Percentiles rank a stretch among this genome's conserved stretches.
phyloP scores from a whole-genome alignment of 2,113 vertebrate species.

The Picathartes gymnocephalus region DNA sequence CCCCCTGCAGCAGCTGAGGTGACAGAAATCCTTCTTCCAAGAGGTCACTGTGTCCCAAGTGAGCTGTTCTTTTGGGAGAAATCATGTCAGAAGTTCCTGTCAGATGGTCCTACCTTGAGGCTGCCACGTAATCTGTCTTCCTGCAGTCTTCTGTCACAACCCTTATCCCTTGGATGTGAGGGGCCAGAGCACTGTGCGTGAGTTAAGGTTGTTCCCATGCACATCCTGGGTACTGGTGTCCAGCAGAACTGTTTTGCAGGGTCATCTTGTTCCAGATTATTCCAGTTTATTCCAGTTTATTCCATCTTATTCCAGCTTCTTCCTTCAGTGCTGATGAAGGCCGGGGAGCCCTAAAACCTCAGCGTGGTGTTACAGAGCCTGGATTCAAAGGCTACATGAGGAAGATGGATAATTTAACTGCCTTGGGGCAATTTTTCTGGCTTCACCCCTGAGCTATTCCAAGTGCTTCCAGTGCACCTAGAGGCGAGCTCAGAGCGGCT shows the following conservation, averaged over 20 bases:
- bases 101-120: background rate
- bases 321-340: background rate
- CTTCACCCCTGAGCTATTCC: background rate
- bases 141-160: background rate
- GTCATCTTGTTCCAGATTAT: background rate
- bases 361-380: background rate
- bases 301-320: background rate
- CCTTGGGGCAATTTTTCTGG: background rate
- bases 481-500: background rate
- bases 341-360: background rate
- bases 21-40: background rate
- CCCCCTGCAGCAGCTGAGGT: background rate
- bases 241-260: background rate
- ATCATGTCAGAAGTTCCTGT: background rate
- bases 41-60: background rate
- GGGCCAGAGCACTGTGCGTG: background rate
- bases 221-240: background rate
- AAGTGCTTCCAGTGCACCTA: background rate
- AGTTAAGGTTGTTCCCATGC: background rate
- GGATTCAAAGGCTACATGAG: background rate
- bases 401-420: background rate
- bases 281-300: no score
- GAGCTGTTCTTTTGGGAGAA: background rate
- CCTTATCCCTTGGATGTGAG: background rate
- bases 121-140: rapidly evolving